Evolutionary conservation across 2,797 vertebrate species (phyloP).

Genomic region (Acipenser oxyrinchus): DNA sequence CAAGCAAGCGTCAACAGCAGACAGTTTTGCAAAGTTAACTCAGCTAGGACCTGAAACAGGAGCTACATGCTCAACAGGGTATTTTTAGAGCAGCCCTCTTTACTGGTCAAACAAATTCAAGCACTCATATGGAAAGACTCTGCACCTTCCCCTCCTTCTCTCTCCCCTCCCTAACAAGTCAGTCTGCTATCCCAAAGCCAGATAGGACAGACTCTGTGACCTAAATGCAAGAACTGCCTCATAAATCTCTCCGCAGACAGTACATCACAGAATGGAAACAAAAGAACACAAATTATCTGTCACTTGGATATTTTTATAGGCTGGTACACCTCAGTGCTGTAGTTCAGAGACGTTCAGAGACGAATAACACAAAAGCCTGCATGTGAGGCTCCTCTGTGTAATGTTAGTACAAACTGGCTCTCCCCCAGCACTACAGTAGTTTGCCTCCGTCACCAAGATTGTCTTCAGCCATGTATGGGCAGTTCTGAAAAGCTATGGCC

Average conservation of each 20-base stretch:
- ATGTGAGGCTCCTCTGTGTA: constrained; percentile 21
- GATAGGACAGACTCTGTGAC: constrained; percentile 34
- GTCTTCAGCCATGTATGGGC: constrained; percentile 9
- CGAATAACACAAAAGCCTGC: neutral
- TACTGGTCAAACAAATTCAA: constrained; percentile 53
- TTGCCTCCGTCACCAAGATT: constrained; percentile 12
- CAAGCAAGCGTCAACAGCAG: constrained; percentile 31
- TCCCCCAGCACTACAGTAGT: constrained; percentile 22
- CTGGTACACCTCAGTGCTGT: constrained; percentile 22
- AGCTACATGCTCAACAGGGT: constrained; percentile 50
- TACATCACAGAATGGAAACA: constrained; percentile 22
- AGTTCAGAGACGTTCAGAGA: constrained; percentile 15
- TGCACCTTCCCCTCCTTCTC: constrained; percentile 29
- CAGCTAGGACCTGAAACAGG: constrained; percentile 59
- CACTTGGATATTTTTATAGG: constrained; percentile 13
- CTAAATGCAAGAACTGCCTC: constrained; percentile 28
- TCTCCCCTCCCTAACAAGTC: neutral
- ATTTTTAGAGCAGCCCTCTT: constrained; percentile 67
- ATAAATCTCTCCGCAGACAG: constrained; percentile 33
- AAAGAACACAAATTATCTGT: constrained; percentile 5
- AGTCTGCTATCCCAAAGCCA: constrained; percentile 24
- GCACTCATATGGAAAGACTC: constrained; percentile 53
- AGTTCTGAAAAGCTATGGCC: neutral
- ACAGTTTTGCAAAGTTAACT: constrained; percentile 39
- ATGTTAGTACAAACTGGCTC: constrained; percentile 31